These are phyloP conservation scores for Dolichoris vasculosae DNA, from an alignment of 1,140 invertebrate species.

Conservation along the genomic window DNA sequence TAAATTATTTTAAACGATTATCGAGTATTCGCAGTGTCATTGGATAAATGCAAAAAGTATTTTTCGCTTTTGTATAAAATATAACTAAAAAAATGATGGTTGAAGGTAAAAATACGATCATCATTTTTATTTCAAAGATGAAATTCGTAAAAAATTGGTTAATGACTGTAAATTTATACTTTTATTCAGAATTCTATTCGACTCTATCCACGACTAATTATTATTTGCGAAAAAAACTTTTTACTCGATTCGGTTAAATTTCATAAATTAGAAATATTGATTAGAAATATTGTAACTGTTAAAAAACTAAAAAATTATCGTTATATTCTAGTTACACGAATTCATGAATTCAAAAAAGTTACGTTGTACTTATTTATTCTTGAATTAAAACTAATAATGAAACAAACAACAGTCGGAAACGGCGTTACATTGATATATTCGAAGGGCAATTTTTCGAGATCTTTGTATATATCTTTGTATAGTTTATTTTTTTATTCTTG, in stretches of 20 bases:
- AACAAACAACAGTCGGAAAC: too few species aligned
- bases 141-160: not conserved
- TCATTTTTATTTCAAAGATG: not conserved
- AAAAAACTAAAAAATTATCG: not conserved
- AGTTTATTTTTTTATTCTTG: not conserved
- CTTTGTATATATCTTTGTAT: too few species aligned
- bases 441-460: not conserved
- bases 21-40: not conserved
- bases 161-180: not conserved
- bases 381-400: conserved; percentile 13
- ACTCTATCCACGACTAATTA: not conserved
- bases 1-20: not conserved
- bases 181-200: not conserved
- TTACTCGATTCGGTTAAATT: not conserved
- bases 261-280: not conserved
- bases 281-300: not conserved
- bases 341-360: not conserved
- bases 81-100: not conserved
- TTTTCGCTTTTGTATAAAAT: not conserved
- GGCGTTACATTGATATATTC: not conserved
- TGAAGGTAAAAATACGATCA: not conserved
- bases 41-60: not conserved
- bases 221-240: not conserved
- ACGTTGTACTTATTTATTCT: not conserved
- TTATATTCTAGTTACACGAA: not conserved